Conservation (phyloP, 2,797 vertebrate species). For the Eulemur rubriventer region DNA sequence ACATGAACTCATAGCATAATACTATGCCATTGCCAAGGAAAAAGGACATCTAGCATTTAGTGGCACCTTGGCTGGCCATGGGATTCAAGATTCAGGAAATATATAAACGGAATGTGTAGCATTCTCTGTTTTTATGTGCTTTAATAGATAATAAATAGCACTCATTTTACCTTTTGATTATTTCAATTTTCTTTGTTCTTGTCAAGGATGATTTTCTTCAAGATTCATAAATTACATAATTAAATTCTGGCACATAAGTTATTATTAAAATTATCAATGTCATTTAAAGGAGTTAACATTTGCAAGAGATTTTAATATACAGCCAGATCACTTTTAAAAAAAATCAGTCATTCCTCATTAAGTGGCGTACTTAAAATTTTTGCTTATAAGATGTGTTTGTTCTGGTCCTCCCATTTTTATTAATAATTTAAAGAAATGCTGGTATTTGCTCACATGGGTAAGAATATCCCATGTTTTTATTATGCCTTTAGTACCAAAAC, state of each 20-base stretch:
- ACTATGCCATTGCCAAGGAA: background rate
- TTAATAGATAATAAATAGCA: background rate
- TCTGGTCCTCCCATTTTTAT: background rate
- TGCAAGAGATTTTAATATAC: background rate
- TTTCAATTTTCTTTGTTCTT: slow-evolving; percentile 41
- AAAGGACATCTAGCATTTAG: background rate
- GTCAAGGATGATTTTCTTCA: slow-evolving; percentile 34
- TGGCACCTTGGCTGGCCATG: fast-evolving
- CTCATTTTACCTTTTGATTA: background rate
- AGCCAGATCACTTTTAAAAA: background rate
- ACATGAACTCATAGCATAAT: background rate
- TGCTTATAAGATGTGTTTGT: background rate
- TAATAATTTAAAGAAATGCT: slow-evolving; percentile 32
- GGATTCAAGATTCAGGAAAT: background rate
- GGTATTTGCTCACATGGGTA: slow-evolving; percentile 39
- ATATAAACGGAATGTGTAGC: background rate
- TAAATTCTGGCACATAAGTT: slow-evolving; percentile 24
- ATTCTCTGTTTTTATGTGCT: background rate
- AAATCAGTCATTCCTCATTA: background rate
- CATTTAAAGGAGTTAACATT: slow-evolving; percentile 14
- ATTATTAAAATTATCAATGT: background rate
- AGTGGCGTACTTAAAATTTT: background rate
- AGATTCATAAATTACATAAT: slow-evolving; percentile 38
- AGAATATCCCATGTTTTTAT: slow-evolving; percentile 44
- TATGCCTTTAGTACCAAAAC: slow-evolving; percentile 59